Base-by-base conservation (phyloP, 2,888 invertebrate genomes). In the Geophilus truncorum region DNA sequence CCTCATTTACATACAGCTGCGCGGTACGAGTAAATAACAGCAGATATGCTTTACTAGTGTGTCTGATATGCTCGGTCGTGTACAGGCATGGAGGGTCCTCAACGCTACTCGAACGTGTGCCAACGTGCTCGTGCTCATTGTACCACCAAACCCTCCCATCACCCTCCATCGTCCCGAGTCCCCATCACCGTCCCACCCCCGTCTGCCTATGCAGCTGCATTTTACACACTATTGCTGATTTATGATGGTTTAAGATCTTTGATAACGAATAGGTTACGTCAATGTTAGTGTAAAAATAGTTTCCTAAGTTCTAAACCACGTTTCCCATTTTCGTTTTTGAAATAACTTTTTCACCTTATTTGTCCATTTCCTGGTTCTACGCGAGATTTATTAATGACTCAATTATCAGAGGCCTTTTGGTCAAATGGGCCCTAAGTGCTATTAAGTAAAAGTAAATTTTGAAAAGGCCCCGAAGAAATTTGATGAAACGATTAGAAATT, bases 1-100 rank as follows among this genome's bases (percentile, higher is more conserved):
- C 62, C 28, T 62, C 62, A 62, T 62, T 62, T 62, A 28, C 62
- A 62, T 62, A 62, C 62, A 62, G 62, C 62, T 62, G 62, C 62
- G 1, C 5, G 57, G 62, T 23, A 57, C 62, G 25, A 62, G 62
- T 62, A 62, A 62, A 62, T 62, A 62, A 62, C 62, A 62, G 62
- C 62, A 62, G 62, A 62, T 62, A 62, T 62, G 62, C 62, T 62
- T 15, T 62, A 23, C 62, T 62, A 62, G 62, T 28, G 23, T 62
- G 62, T 62, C 62, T 62, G 62, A 62, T 62, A 62, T 62, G 62
- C 12, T 62, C 62, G 28, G 28, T 9, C 62, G 25, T 6, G 62
- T 62, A 62, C 28, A 62, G 62, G 62, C 62, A 62, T 62, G 62
- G 23, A 62, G 62, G 62, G 62, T 62, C 62, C 62, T 62, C 62